Percentiles rank a stretch among this genome's conserved stretches.
These are phyloP conservation scores for Drosophila robusta DNA, from an alignment of 2,888 invertebrate genomes.

Conservation along the genomic window DNA sequence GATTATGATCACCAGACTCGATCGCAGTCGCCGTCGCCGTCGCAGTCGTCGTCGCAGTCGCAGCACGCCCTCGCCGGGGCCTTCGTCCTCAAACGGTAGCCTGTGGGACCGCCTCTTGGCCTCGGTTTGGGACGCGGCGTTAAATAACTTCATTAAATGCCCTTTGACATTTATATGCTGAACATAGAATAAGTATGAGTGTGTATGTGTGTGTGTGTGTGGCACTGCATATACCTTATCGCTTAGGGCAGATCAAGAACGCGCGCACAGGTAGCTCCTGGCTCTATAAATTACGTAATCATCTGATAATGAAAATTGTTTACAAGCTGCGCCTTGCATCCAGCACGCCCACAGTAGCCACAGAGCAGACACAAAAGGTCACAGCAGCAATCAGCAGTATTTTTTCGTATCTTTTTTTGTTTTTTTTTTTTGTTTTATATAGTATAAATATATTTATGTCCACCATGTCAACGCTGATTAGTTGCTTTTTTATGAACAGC, in stretches of 20 bases:
- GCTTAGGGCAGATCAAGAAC: conserved; percentile 53
- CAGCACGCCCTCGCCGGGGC: conserved; percentile 40
- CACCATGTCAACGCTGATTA: conserved; percentile 62
- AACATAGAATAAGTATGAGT: conserved; percentile 25
- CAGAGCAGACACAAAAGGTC: conserved; percentile 50
- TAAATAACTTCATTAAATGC: conserved; percentile 81
- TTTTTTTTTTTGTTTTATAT: conserved; percentile 23
- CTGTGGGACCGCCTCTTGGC: conserved; percentile 32
- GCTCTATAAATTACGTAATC: conserved; percentile 74
- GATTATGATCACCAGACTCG: conserved; percentile 66
- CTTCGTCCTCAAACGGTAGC: conserved; percentile 54
- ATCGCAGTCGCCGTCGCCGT: conserved; percentile 40
- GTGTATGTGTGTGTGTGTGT: conserved; percentile 17
- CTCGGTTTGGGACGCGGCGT: conserved; percentile 51
- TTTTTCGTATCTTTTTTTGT: conserved; percentile 19
- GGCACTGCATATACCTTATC: conserved; percentile 44
- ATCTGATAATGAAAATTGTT: conserved; percentile 79
- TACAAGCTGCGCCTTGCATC: conserved; percentile 65
- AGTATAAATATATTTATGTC: conserved; percentile 12
- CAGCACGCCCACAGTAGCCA: conserved; percentile 71
- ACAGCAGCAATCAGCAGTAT: conserved; percentile 39
- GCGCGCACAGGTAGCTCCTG: conserved; percentile 54
- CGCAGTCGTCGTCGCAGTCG: conserved; percentile 13
- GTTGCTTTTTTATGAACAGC: conserved; percentile 48
- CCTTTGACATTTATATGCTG: conserved; percentile 74